These are phyloP conservation scores for Drosophila asahinai DNA, from an alignment of 1,140 invertebrate genomes.

Conservation along the genomic window DNA sequence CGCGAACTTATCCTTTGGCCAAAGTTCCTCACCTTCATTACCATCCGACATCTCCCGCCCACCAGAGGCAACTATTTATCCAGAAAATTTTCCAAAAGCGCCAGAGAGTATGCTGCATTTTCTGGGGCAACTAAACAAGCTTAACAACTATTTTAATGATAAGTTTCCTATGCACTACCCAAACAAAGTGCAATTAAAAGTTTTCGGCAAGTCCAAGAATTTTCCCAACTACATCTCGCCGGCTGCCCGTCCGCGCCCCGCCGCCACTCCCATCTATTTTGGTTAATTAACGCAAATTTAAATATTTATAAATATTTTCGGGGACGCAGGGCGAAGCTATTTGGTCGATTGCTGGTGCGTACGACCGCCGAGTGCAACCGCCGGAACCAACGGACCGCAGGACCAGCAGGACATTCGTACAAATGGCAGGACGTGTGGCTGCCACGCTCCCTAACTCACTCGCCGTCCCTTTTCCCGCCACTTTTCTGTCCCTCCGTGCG, in stretches of 20 bases:
- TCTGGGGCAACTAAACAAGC: conserved; percentile 45
- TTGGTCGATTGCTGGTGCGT: conserved; percentile 45
- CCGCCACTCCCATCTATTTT: conserved; percentile 21
- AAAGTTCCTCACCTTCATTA: conserved; percentile 36
- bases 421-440: conserved; percentile 58
- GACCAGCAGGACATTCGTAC: conserved; percentile 35
- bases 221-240: conserved; percentile 26
- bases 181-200: conserved; percentile 71
- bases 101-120: conserved; percentile 37
- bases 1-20: neutral
- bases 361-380: conserved; percentile 38
- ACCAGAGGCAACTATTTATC: conserved; percentile 46
- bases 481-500: conserved; percentile 19
- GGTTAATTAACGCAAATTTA: conserved; percentile 51
- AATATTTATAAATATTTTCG: conserved; percentile 42
- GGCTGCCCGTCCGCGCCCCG: neutral
- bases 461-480: conserved; percentile 2
- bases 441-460: neutral
- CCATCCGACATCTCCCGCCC: conserved; percentile 17
- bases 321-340: neutral
- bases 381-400: conserved; percentile 47
- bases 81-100: conserved; percentile 28
- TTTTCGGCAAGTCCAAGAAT: conserved; percentile 52
- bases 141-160: conserved; percentile 68
- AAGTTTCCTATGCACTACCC: conserved; percentile 51